phyloP scores from a whole-genome alignment of 2,888 invertebrate species.

The Odontothrips loti region DNA sequence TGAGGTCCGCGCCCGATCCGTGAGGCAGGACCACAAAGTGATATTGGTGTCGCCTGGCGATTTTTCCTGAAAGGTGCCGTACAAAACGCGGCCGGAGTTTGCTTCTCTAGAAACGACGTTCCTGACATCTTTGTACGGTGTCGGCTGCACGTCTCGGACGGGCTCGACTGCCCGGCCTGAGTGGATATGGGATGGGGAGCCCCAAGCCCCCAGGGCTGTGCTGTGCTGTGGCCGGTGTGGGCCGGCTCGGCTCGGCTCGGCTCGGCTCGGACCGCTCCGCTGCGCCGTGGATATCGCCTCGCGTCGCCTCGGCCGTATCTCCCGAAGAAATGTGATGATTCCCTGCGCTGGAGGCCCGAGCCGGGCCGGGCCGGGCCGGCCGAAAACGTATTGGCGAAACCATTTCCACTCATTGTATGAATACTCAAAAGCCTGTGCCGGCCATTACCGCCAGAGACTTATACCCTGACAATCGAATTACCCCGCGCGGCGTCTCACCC shows the following conservation, averaged over 20 bases:
- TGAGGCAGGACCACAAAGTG: no score
- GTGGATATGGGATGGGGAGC: no score
- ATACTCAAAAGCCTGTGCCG: background rate
- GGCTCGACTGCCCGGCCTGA: no score
- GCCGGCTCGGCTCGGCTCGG: background rate
- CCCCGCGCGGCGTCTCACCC: background rate
- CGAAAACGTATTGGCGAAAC: background rate
- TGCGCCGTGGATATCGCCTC: background rate
- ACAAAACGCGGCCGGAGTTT: no score
- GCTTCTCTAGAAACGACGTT: no score
- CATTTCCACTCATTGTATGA: background rate
- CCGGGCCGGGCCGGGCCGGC: background rate
- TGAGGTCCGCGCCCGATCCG: no score
- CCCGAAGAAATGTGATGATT: slow-evolving; percentile 11
- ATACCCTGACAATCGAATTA: slow-evolving; percentile 16
- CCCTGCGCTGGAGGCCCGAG: background rate
- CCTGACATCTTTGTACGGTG: no score
- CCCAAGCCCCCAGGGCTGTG: background rate
- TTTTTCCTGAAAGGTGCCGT: no score
- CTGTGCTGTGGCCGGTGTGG: background rate
- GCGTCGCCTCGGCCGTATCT: background rate
- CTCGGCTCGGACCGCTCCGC: no score
- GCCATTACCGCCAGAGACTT: background rate
- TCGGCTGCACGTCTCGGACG: no score
- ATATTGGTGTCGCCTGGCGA: no score